phyloP scores from a whole-genome alignment of 2,797 vertebrate species.

The Acestrorhynchus altus region DNA sequence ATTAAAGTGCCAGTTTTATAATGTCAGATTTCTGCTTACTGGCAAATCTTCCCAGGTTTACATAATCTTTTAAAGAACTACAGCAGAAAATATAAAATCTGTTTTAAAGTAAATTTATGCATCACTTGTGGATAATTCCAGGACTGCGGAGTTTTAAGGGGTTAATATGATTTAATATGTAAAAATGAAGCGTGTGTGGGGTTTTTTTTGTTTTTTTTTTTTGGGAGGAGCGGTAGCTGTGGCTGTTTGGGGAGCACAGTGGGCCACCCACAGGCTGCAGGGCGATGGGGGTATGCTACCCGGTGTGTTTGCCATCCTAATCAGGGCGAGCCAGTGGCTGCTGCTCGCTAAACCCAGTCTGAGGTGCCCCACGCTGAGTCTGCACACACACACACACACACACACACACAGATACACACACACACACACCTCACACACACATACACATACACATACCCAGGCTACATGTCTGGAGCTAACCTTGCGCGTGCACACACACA shows the following conservation, averaged over 20 bases:
- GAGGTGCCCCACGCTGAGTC: constrained; percentile 73
- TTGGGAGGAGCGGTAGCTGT: constrained; percentile 15
- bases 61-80: constrained; percentile 4
- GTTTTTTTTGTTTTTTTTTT: constrained; percentile 16
- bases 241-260: constrained; percentile 54
- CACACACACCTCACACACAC: constrained; percentile 53
- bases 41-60: not conserved
- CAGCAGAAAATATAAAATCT: not conserved
- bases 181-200: constrained; percentile 44
- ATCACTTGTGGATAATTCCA: not conserved
- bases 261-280: constrained; percentile 52
- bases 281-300: constrained; percentile 60
- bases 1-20: not conserved
- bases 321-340: constrained; percentile 73
- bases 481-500: constrained; percentile 49
- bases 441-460: constrained; percentile 70
- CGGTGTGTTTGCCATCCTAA: constrained; percentile 76
- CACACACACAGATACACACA: constrained; percentile 14
- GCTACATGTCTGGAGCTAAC: constrained; percentile 74
- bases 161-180: not conserved
- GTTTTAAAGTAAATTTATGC: not conserved
- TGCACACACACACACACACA: constrained; percentile 62
- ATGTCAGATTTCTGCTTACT: not conserved
- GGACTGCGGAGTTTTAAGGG: not conserved
- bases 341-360: constrained; percentile 74